Conservation (phyloP, 1,140 invertebrate species). For the Hycleus phaleratus region DNA sequence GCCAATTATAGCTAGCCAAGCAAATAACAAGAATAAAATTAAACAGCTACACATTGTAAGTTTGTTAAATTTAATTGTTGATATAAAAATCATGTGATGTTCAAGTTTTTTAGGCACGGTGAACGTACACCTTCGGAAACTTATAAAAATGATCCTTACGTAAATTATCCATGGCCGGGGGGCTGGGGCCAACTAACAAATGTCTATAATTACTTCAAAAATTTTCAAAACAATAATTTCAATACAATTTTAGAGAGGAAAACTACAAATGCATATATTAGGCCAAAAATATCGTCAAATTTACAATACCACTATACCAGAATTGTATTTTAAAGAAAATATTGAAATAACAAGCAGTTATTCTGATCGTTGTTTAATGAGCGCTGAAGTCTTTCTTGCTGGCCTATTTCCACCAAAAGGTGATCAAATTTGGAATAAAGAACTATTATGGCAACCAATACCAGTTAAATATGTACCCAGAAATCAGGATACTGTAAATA, state of each 20-base stretch:
- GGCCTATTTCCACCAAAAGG: constrained; percentile 70
- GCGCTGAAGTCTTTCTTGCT: constrained; percentile 71
- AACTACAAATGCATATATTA: constrained; percentile 65
- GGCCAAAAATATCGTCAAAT: constrained; percentile 62
- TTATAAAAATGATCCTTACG: constrained; percentile 65
- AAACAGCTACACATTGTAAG: constrained; percentile 25
- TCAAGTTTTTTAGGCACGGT: constrained; percentile 66
- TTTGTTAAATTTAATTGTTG: background rate
- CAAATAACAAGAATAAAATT: background rate
- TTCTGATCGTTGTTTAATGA: constrained; percentile 77
- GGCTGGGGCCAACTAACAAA: constrained; percentile 65
- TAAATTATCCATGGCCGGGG: constrained; percentile 57
- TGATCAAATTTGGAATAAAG: constrained; percentile 61
- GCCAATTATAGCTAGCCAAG: no score
- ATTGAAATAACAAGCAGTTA: constrained; percentile 71
- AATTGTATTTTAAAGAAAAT: constrained; percentile 54
- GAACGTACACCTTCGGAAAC: constrained; percentile 59
- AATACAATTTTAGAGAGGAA: constrained; percentile 57
- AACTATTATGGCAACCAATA: constrained; percentile 79
- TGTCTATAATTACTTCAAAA: constrained; percentile 40
- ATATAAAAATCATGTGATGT: background rate
- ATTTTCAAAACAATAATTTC: background rate
- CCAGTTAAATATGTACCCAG: constrained; percentile 69
- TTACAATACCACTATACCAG: constrained; percentile 60
- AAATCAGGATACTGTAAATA: constrained; percentile 29